These are phyloP conservation scores for Plutella xylostella DNA, from an alignment of 2,888 invertebrate species.

Conservation along the genomic window DNA sequence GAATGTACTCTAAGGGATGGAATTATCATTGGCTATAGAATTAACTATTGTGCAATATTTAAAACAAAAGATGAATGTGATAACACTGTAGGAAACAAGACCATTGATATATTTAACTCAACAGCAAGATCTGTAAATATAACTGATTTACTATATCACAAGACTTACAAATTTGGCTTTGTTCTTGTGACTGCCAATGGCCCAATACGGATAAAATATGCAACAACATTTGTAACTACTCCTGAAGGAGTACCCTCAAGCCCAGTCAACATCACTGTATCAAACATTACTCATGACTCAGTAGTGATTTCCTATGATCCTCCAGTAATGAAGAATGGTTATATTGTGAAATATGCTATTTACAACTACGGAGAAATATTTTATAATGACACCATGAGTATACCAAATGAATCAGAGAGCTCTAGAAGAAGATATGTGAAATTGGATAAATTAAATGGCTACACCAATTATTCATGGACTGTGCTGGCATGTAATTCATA, in stretches of 20 bases:
- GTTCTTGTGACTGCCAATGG: slow-evolving; percentile 67
- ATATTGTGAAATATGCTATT: slow-evolving; percentile 76
- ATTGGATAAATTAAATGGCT: slow-evolving; percentile 62
- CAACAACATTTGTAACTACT: slow-evolving; percentile 75
- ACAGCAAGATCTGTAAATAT: slow-evolving; percentile 68
- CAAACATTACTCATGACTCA: slow-evolving; percentile 72
- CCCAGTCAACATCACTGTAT: slow-evolving; percentile 71
- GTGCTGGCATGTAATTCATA: slow-evolving; percentile 77
- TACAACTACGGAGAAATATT: slow-evolving; percentile 47
- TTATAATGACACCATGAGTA: slow-evolving; percentile 28
- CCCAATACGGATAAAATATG: slow-evolving; percentile 46
- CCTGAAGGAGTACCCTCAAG: slow-evolving; percentile 73
- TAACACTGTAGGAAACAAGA: slow-evolving; percentile 40
- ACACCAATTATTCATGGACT: slow-evolving; percentile 75
- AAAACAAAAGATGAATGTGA: slow-evolving; percentile 68
- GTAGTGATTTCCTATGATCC: slow-evolving; percentile 75
- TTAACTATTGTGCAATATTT: slow-evolving; percentile 78
- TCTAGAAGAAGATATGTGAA: slow-evolving; percentile 29
- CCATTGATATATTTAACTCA: slow-evolving; percentile 51
- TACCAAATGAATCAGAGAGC: slow-evolving; percentile 27
- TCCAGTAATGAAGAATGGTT: slow-evolving; percentile 79
- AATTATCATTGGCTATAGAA: slow-evolving; percentile 78
- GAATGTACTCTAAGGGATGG: slow-evolving; percentile 81
- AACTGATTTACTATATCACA: slow-evolving; percentile 77
- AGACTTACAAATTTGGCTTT: slow-evolving; percentile 78